Conservation (phyloP, 2,113 vertebrate genomes). For the Elgaria multicarinata region DNA sequence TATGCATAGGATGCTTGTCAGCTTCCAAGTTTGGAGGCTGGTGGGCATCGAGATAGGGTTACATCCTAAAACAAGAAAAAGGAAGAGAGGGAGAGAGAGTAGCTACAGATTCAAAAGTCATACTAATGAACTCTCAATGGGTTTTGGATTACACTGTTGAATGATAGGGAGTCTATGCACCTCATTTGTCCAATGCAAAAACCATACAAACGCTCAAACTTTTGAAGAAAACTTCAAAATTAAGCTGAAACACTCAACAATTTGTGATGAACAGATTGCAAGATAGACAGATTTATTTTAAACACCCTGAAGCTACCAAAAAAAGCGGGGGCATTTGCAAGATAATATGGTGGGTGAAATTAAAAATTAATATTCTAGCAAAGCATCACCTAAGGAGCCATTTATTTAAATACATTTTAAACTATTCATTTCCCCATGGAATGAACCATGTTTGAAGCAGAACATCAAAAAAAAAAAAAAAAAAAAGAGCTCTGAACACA, state of each 20-base stretch:
- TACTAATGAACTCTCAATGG: not conserved
- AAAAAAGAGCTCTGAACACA: not conserved
- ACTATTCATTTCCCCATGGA: constrained; percentile 5
- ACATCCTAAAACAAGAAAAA: no score
- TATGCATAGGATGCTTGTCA: no score
- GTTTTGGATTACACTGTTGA: not conserved
- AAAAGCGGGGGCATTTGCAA: not conserved
- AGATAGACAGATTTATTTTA: not conserved
- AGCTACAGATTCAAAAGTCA: not conserved
- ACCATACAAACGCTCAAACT: not conserved
- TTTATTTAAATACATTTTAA: constrained; percentile 35
- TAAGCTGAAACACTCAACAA: not conserved
- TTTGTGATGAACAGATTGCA: not conserved
- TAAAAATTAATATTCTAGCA: constrained; percentile 22
- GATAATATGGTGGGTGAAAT: constrained; percentile 12
- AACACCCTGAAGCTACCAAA: not conserved
- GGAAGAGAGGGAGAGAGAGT: not conserved
- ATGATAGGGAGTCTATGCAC: not conserved
- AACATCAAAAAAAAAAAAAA: not conserved
- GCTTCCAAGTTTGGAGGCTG: no score
- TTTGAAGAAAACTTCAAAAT: not conserved
- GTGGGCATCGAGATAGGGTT: no score
- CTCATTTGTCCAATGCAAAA: not conserved
- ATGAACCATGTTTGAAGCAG: not conserved
- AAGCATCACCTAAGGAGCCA: constrained; percentile 1